Evolutionary conservation across 2,888 invertebrate species (phyloP), one percentile per base, ranked within the genome.

Genomic region (Zonitis immaculata): DNA sequence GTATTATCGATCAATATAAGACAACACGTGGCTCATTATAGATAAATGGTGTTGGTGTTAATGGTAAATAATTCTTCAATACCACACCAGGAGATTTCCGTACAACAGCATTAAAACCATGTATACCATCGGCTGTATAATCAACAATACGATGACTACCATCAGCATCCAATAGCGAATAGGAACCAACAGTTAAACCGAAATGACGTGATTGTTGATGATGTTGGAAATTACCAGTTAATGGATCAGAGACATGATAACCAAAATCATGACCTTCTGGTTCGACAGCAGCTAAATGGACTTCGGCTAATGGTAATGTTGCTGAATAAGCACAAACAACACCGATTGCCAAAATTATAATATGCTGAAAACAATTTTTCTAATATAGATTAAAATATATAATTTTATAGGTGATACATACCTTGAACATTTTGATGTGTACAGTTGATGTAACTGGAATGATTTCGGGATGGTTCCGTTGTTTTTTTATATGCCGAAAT

Each of bases 31-130:
- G 3, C 6, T 11, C 1, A 27, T 27, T 7, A 27, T 2, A 9
- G 4, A 27, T 11, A 6, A 27, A 9, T 27, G 27, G 1, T 9
- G 27, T 7, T 7, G 25, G 25, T 68, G 70, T 16, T 73, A 74
- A 53, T 71, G 56, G 52, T 77, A 76, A 26, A 4, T 12, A 30
- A 12, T n/a, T 30, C 12, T 30, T 8, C 2, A 27, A 1, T 12
- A 30, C 12, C 2, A 8, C n/a, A 12, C 30, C 30, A 12, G 30
- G 30, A 5, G 3, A n/a, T 12, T 30, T 30, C 12, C 12, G 30
- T 12, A 72, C 20, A 42, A 12, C 32, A 8, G 42, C 48, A 8
- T 27, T 39, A 9, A 48, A 48, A 5, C 48, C 48, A 14, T 48
- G 7, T 11, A 42, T 9, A n/a, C 18, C 27, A 25, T 48, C 42